phyloP scores from a whole-genome alignment of 2,113 vertebrate species.

The Lipophrys pholis region DNA sequence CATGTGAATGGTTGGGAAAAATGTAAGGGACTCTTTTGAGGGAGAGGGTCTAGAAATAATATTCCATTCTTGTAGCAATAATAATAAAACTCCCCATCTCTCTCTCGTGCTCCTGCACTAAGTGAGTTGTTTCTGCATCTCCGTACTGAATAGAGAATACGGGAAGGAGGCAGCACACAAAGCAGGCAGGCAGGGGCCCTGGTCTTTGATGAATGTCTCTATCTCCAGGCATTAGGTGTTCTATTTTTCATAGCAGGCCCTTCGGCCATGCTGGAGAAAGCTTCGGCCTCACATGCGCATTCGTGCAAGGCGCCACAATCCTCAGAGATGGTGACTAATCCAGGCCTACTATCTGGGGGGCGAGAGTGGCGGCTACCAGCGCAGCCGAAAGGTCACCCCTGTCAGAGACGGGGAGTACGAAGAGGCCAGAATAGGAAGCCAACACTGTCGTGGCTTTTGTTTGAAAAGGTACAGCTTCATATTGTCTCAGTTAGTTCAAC shows the following conservation, averaged over 20 bases:
- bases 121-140: conserved; percentile 77
- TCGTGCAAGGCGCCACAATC: conserved; percentile 63
- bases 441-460: conserved; percentile 36
- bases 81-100: conserved; percentile 68
- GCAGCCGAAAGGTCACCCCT: conserved; percentile 81
- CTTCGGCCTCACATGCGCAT: conserved; percentile 61
- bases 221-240: conserved; percentile 84
- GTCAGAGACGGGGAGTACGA: conserved; percentile 66
- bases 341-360: conserved; percentile 71
- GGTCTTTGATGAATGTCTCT: conserved; percentile 84
- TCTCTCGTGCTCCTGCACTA: conserved; percentile 71
- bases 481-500: conserved; percentile 28
- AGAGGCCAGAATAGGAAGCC: conserved; percentile 46
- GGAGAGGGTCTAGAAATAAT: conserved; percentile 41
- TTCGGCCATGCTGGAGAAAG: conserved; percentile 69
- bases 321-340: conserved; percentile 78
- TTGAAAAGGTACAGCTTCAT: conserved; percentile 43
- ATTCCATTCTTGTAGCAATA: conserved; percentile 64
- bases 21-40: conserved; percentile 31
- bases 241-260: conserved; percentile 83
- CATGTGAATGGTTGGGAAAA: conserved; percentile 28
- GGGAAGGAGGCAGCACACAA: conserved; percentile 63
- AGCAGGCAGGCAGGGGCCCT: conserved; percentile 63
- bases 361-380: conserved; percentile 61
- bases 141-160: conserved; percentile 59